Evolutionary conservation across 1,140 invertebrate species (phyloP), one percentile per base, ranked within the genome.

Genomic region (Micrasema longulum): DNA sequence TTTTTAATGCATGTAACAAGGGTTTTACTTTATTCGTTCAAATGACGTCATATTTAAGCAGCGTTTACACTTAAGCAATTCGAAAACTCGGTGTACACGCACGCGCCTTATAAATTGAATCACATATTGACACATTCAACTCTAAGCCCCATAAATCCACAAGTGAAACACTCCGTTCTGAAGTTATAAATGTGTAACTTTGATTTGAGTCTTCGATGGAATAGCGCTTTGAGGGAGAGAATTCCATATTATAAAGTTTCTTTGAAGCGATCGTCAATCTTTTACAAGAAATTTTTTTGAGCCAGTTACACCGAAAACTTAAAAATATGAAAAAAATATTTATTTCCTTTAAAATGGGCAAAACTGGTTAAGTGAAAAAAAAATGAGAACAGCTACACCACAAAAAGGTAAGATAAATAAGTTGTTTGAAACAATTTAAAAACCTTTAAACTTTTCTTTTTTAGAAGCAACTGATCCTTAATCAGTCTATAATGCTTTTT

Each of bases 131-230:
- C 55, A 60, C 55, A 60, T 72, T 66, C 70, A 72, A 72, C 65
- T 57, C 62, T 66, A 66, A 72, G 70, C 62, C 50, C 35, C 43
- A 60, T 43, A 60, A 60, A 60, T 60, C 55, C 35, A 22, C 55
- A 60, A 60, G 55, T 60, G 55, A 60, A 60, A 60, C 36, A 60
- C 55, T 60, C 55, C 36, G n/a, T 9, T 16, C 12, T 41, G 55
- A 60, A 60, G 70, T 72, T 72, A 72, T 72, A 66, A 72, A 72
- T 72, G 70, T 72, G 53, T 65, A 72, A 72, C 60, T 72, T 72
- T 72, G 70, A 72, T 72, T 72, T 64, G 35, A 63, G 43, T 64
- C 48, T 52, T 60, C 14, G 55, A 12, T 16, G 55, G 35, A 60
- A 38, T 31, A 41, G 31, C 47, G 69, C 35, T 64, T 38, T 53